Base-by-base conservation (phyloP, 2,113 vertebrate species). In the Equus przewalskii region DNA sequence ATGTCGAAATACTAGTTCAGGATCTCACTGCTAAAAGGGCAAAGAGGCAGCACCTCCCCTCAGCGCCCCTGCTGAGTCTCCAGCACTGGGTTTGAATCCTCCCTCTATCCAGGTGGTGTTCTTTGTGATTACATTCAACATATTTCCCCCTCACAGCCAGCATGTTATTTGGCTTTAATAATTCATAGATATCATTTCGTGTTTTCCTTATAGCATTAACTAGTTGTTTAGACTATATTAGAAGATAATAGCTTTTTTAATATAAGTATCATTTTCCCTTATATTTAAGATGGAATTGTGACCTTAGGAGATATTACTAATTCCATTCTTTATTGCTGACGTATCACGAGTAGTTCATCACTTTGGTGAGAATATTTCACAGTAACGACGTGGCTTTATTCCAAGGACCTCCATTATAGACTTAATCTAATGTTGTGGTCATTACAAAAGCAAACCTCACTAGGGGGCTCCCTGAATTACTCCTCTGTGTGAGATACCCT, bases 351-450 rank as follows among this genome's bases (percentile, higher is more conserved):
- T 76, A 92, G 11, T 62, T 65, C 7, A 84, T 86, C 2, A 36
- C 19, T 64, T 94, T 33, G 58, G 14, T 65, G 44, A 93, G 28
- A 88, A 72, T 97, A 73, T 87, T 94, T 90, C 22, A 86, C 67
- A 97, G 30, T 44, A 88, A 58, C 6, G 16, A 15, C 28, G 58
- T 51, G 26, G 21, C 85, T 94, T 92, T 87, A 88, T 87, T 94
- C 72, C 56, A 75, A 84, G 28, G 62, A 62, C 28, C 36, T 91
- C n/a, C 33, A 7, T 88, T 49, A 91, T 16, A 85, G 54, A 51
- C 26, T 44, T 89, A 72, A 51, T 80, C 13, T 78, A 60, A 76
- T 54, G 21, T 67, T 65, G 36, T 80, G 33, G 24, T 84, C 21
- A 95, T 75, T 28, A 14, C 89, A 81, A 94, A 30, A 54, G 72